Conservation (phyloP, 2,888 invertebrate genomes). For the Crematogaster levior region DNA sequence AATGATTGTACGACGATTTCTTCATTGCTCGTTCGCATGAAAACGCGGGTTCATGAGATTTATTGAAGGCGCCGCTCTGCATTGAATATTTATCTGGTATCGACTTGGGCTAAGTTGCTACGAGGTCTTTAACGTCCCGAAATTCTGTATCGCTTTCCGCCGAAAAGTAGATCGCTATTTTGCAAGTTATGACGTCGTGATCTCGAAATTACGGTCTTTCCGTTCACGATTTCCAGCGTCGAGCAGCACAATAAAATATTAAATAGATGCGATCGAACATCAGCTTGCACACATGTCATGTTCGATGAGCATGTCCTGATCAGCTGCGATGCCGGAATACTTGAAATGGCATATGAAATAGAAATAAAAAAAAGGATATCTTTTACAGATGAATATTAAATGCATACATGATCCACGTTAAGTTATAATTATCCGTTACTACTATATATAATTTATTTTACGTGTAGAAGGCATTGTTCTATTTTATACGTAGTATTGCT, state of each 20-base stretch:
- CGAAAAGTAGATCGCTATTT: constrained; percentile 46
- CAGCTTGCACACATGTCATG: constrained; percentile 1
- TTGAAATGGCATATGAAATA: background rate
- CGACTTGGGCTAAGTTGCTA: constrained; percentile 42
- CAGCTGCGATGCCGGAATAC: constrained; percentile 7
- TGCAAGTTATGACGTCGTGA: constrained; percentile 48
- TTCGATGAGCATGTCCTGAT: constrained; percentile 25
- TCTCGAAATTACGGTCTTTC: constrained; percentile 48
- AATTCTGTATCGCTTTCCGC: constrained; percentile 47
- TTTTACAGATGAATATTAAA: background rate
- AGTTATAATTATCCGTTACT: constrained; percentile 6
- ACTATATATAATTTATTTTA: background rate
- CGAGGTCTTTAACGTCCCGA: constrained; percentile 47
- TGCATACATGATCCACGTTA: background rate
- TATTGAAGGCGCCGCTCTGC: constrained; percentile 45
- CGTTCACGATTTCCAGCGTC: constrained; percentile 31
- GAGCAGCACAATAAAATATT: constrained; percentile 43
- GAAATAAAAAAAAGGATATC: background rate
- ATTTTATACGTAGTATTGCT: background rate
- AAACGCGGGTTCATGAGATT: constrained; percentile 63
- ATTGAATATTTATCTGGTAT: constrained; percentile 67
- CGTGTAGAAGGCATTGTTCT: background rate
- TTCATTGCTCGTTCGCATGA: constrained; percentile 51
- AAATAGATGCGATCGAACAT: constrained; percentile 43
- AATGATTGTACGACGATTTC: constrained; percentile 26